Conservation (phyloP, 1,140 invertebrate genomes). For the Andricus grossulariae region DNA sequence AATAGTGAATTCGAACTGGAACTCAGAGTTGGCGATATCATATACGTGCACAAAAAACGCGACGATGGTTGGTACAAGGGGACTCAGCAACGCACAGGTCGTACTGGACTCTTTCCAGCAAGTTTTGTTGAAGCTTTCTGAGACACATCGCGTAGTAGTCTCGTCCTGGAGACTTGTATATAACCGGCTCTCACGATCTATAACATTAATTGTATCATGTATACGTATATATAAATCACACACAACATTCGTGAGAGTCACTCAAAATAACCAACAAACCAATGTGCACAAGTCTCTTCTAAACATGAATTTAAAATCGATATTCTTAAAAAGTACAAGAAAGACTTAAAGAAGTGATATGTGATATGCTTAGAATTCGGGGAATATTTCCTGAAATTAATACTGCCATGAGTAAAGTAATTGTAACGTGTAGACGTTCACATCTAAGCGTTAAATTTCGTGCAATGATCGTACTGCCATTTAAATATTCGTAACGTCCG, state of each 20-base stretch:
- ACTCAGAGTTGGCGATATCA: constrained; percentile 92
- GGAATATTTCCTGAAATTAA: background rate
- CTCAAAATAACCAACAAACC: background rate
- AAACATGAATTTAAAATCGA: background rate
- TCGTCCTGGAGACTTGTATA: constrained; percentile 74
- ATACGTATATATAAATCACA: background rate
- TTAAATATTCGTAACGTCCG: constrained; percentile 34
- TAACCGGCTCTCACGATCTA: constrained; percentile 47
- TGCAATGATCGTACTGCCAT: constrained; percentile 55
- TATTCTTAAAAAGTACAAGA: background rate
- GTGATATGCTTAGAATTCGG: background rate
- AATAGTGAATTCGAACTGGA: constrained; percentile 95
- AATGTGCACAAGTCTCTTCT: background rate
- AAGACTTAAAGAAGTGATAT: background rate
- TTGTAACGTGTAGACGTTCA: background rate
- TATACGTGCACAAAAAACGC: constrained; percentile 93
- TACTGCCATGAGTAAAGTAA: constrained; percentile 47
- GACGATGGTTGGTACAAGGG: constrained; percentile 98
- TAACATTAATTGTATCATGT: background rate
- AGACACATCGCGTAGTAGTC: constrained; percentile 67
- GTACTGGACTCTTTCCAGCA: constrained; percentile 94
- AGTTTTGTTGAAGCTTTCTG: constrained; percentile 91
- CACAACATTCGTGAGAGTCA: too few relatives aligned
- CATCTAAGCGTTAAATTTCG: constrained; percentile 44
- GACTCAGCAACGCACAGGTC: constrained; percentile 90